Percentiles rank a stretch among this genome's conserved stretches.
Evolutionary conservation across 2,888 invertebrate genomes (phyloP).

Genomic region (Tineola bisselliella): DNA sequence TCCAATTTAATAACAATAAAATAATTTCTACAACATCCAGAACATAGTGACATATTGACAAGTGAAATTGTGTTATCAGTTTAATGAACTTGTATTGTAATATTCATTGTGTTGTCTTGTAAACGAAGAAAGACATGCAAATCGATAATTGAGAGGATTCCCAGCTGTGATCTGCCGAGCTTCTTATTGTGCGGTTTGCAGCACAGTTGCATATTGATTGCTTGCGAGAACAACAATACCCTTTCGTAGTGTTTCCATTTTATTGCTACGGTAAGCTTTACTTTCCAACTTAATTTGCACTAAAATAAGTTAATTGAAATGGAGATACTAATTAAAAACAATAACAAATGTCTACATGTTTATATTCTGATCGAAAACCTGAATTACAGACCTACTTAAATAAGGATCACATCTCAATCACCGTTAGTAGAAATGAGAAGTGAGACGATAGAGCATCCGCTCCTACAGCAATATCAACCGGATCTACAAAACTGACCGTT

Average conservation of each 20-base stretch:
- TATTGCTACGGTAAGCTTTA: slow-evolving; percentile 37
- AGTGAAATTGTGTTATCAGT: slow-evolving; percentile 53
- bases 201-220: slow-evolving; percentile 60
- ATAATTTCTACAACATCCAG: slow-evolving; percentile 22
- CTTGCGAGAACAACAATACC: slow-evolving; percentile 14
- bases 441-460: not conserved
- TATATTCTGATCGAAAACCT: not conserved
- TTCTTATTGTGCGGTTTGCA: slow-evolving; percentile 46
- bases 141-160: slow-evolving; percentile 54
- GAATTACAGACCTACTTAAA: slow-evolving; percentile 1
- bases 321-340: too few species aligned
- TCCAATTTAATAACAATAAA: slow-evolving; percentile 31
- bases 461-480: not conserved
- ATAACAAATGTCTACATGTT: too few species aligned
- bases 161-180: slow-evolving; percentile 38
- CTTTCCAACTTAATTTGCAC: not conserved
- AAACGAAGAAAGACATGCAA: slow-evolving; percentile 50
- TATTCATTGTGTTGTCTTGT: slow-evolving; percentile 44
- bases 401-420: not conserved
- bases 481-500: slow-evolving; percentile 5
- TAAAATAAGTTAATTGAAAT: too few species aligned
- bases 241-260: not conserved
- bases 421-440: slow-evolving; percentile 7
- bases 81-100: slow-evolving; percentile 24
- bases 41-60: slow-evolving; percentile 51